Evolutionary conservation across 2,113 vertebrate species (phyloP), one percentile per base, ranked within the genome.

Genomic region (Uropsilus gracilis): DNA sequence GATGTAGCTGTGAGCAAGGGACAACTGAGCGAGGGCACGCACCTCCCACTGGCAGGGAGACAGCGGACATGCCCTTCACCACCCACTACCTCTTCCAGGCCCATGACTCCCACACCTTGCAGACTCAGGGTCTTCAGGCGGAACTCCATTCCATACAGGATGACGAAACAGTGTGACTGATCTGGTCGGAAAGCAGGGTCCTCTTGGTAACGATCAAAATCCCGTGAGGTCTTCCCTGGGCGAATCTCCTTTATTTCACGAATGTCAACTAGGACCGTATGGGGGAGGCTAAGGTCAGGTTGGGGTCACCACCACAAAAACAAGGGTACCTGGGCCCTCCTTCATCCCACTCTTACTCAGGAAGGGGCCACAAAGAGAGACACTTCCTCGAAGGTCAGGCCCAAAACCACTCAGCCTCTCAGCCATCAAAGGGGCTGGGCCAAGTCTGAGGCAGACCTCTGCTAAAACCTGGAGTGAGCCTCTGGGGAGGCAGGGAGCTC

Each of bases 231-330:
- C 97, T 98, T 99, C 18, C 99, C 99, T 0, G 98, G 96, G 22
- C 99, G 99, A 68, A 99, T 99, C 98, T 99, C 99, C 95, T 99
- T 99, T 97, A 99, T 99, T 95, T 99, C 99, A 24, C 99, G 99
- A 73, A 99, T 99, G 95, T 99, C 99, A 96, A 99, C 99, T 99
- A n/a, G 59, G 9, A 88, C 34, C 68, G 46, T 4, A 90, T 69
- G 88, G 75, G 92, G 24, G 75, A 55, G 12, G 9, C 12, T 10
- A 32, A 9, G 17, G 76, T 55, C 42, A 95, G 86, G 37, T 59
- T 57, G 42, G 75, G 0, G 59, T 28, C 30, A 64, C 24, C 66
- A 28, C 20, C 71, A 9, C 12, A 8, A 8, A 48, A 75, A 81
- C 6, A 26, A 86, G 50, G 44, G 50, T 22, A 68, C 63, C 34